Conservation (phyloP, 2,113 vertebrate genomes). For the Lepus europaeus region DNA sequence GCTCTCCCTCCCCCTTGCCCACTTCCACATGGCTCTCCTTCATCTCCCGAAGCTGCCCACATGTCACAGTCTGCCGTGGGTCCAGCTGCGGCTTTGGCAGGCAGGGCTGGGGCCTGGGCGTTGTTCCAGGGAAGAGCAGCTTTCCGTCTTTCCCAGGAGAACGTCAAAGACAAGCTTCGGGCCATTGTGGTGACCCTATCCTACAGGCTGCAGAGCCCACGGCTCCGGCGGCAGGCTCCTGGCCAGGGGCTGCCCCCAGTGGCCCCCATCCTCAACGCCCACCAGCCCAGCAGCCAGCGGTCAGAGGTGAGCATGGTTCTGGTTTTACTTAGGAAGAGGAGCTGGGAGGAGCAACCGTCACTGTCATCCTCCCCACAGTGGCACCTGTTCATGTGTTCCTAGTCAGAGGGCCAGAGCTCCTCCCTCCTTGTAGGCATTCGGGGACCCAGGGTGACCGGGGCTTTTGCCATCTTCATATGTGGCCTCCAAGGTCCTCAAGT, state of each 20-base stretch:
- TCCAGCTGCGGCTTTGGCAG: not conserved
- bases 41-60: not conserved
- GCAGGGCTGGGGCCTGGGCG: not conserved
- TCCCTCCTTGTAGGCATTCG: not conserved
- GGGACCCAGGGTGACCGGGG: not conserved
- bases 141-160: slow-evolving; percentile 87
- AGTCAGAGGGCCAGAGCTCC: not conserved
- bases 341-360: not conserved
- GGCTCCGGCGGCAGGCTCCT: slow-evolving; percentile 83
- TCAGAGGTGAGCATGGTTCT: slow-evolving; percentile 88
- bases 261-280: slow-evolving; percentile 90
- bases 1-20: not conserved
- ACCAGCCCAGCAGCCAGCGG: slow-evolving; percentile 89
- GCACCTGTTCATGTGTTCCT: not conserved
- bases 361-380: not conserved
- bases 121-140: not conserved
- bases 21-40: not conserved
- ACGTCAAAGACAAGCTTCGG: slow-evolving; percentile 94
- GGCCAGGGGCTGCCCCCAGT: slow-evolving; percentile 86
- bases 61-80: not conserved
- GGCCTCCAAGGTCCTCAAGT: not conserved
- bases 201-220: slow-evolving; percentile 90
- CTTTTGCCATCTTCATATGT: not conserved
- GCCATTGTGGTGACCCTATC: slow-evolving; percentile 92
- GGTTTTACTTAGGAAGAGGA: not conserved